These are phyloP conservation scores for Nestor notabilis DNA, from an alignment of 2,113 vertebrate species.

Conservation along the genomic window DNA sequence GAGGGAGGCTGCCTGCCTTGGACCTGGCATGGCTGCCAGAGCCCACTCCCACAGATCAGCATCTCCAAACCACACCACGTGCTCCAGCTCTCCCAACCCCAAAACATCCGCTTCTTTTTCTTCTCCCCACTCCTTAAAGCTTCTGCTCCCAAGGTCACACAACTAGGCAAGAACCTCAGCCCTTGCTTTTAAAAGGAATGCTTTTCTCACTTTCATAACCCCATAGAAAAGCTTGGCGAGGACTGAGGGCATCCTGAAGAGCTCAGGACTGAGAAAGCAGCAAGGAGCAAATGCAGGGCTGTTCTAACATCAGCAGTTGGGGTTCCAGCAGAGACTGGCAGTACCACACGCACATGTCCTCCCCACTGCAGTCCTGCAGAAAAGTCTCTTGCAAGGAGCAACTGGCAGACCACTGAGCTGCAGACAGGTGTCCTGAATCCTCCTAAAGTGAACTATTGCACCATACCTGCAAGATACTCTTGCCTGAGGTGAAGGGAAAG, in stretches of 20 bases:
- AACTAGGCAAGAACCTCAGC: neutral
- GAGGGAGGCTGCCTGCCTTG: neutral
- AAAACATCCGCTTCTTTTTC: neutral
- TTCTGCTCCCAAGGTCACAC: neutral
- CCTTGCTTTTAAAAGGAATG: neutral
- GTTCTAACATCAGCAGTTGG: neutral
- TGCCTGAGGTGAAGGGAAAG: neutral
- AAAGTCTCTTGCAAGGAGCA: neutral
- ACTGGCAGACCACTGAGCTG: neutral
- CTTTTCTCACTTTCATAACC: neutral
- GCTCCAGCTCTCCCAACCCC: neutral
- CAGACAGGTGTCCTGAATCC: neutral
- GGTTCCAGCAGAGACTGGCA: neutral
- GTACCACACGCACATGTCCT: neutral
- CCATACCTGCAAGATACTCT: neutral
- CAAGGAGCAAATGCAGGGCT: neutral
- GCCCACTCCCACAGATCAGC: neutral
- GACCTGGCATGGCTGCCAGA: neutral
- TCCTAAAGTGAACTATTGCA: neutral
- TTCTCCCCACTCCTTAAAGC: neutral
- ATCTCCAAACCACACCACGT: rapidly evolving
- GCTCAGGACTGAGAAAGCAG: neutral
- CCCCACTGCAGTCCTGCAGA: neutral
- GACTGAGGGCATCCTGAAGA: neutral
- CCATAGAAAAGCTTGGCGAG: neutral